Conservation (phyloP, 2,113 vertebrate species). For the Lagopus muta region DNA sequence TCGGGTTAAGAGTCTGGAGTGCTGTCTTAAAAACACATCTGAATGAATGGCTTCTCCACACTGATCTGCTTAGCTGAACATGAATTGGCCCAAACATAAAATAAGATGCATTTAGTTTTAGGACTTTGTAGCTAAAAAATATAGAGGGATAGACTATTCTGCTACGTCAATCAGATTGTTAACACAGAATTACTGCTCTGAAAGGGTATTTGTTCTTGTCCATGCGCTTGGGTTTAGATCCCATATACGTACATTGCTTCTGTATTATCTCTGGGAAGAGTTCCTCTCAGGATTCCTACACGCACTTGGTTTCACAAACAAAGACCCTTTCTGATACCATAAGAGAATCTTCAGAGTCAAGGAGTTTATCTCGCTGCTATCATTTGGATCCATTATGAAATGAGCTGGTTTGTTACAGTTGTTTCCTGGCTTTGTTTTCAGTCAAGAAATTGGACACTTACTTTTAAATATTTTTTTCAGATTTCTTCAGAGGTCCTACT, state of each 20-base stretch:
- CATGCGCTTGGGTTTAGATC: neutral
- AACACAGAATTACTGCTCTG: neutral
- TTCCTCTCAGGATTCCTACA: neutral
- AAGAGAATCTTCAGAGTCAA: neutral
- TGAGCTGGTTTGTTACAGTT: neutral
- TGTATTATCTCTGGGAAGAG: neutral
- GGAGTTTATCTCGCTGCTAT: neutral
- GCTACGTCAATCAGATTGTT: neutral
- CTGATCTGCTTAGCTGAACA: neutral
- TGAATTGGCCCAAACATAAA: neutral
- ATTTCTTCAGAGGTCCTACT: slow-evolving; percentile 93
- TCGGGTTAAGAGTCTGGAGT: neutral
- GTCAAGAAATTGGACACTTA: neutral
- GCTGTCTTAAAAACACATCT: neutral
- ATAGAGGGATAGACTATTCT: neutral
- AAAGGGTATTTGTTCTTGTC: neutral
- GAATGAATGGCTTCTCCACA: neutral
- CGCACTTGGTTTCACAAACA: neutral
- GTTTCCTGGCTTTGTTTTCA: neutral
- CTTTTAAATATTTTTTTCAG: slow-evolving; percentile 71
- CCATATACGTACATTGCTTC: accelerated
- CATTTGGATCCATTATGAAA: neutral
- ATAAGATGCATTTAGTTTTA: neutral
- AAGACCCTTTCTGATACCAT: neutral
- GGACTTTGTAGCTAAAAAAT: neutral